Percentiles rank a stretch among this genome's conserved stretches.
Evolutionary conservation across 1,140 invertebrate genomes (phyloP).

Genomic region (Bombus vancouverensis): DNA sequence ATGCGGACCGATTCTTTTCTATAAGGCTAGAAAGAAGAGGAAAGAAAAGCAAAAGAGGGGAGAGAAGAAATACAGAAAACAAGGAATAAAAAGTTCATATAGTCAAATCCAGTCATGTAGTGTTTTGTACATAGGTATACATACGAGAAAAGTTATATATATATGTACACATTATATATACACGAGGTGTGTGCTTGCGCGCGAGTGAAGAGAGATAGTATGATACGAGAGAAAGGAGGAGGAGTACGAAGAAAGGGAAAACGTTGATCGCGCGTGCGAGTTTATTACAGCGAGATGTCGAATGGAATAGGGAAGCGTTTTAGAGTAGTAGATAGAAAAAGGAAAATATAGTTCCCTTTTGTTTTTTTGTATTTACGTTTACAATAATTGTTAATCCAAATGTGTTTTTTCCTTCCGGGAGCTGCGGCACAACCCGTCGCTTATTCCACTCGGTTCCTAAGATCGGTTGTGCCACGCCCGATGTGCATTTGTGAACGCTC

Average conservation of each 20-base stretch:
- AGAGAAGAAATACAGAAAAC: conserved; percentile 47
- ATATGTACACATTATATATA: conserved; percentile 68
- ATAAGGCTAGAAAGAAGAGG: conserved; percentile 28
- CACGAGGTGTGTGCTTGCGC: conserved; percentile 42
- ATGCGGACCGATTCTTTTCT: conserved; percentile 35
- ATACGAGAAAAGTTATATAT: conserved; percentile 61
- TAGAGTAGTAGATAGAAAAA: neutral
- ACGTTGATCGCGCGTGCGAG: conserved; percentile 25
- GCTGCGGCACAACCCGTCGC: conserved; percentile 53
- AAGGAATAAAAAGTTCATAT: conserved; percentile 67
- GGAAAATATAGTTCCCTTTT: neutral
- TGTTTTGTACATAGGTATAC: conserved; percentile 76
- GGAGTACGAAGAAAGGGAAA: neutral
- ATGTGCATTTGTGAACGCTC: conserved; percentile 15
- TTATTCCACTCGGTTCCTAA: conserved; percentile 76
- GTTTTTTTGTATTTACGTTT: conserved; percentile 35
- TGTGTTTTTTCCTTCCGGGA: conserved; percentile 2
- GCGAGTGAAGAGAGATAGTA: conserved; percentile 25
- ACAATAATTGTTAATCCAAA: conserved; percentile 50
- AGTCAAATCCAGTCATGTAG: conserved; percentile 82
- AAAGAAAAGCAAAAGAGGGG: conserved; percentile 32
- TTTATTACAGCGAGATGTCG: conserved; percentile 26
- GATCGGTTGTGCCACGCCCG: conserved; percentile 53
- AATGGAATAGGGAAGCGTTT: conserved; percentile 27
- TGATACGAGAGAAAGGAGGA: neutral